A percentile compares a stretch with the other conserved stretches of the same genome.
Conservation (phyloP, 1,140 invertebrate genomes). For the Penaeus indicus region DNA sequence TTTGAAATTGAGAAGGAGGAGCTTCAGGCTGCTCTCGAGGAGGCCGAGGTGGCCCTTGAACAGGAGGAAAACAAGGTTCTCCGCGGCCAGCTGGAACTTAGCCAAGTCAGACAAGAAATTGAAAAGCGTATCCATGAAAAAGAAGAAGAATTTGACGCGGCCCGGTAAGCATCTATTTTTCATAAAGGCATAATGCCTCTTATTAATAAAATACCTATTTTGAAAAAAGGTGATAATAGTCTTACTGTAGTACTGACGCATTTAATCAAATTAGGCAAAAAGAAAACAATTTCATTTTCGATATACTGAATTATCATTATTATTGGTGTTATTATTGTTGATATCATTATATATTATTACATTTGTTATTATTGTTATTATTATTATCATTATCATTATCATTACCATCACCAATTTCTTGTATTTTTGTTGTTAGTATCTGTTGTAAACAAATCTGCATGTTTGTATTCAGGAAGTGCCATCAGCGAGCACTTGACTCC, state of each 20-base stretch:
- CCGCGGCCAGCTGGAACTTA: constrained; percentile 52
- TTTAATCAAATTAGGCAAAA: too few relatives aligned
- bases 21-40: constrained; percentile 54
- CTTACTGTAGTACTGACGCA: too few relatives aligned
- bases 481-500: constrained; percentile 82
- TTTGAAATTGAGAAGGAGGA: constrained; percentile 68
- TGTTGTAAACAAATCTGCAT: constrained; percentile 24
- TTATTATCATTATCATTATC: constrained; percentile 73
- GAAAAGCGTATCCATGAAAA: constrained; percentile 56
- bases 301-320: too few relatives aligned
- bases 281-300: too few relatives aligned
- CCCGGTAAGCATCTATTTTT: constrained; percentile 5
- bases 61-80: constrained; percentile 59
- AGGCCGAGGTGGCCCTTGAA: constrained; percentile 56
- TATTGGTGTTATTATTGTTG: too few relatives aligned
- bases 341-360: too few relatives aligned
- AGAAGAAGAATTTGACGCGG: constrained; percentile 56
- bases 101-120: constrained; percentile 59
- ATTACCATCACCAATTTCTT: constrained; percentile 73
- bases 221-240: too few relatives aligned
- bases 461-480: constrained; percentile 87
- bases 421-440: constrained; percentile 67
- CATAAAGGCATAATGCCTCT: too few relatives aligned
- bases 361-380: too few relatives aligned
- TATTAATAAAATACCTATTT: too few relatives aligned